phyloP scores from a whole-genome alignment of 2,113 vertebrate genomes.

The Aegotheles bennettii region DNA sequence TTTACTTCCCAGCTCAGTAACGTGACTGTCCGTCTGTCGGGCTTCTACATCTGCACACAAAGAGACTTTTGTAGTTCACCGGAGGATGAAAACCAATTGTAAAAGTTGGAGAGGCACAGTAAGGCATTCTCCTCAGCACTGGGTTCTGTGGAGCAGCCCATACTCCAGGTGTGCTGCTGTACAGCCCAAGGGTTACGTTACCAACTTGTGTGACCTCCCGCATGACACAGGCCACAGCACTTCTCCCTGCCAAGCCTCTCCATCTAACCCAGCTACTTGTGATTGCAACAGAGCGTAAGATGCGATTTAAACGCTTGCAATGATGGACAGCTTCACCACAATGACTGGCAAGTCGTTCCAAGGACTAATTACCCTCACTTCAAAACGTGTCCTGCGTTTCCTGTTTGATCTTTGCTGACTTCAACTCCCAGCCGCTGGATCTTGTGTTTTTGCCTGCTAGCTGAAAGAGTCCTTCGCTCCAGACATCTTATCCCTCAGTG shows the following conservation, averaged over 20 bases:
- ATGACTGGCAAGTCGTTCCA: background rate
- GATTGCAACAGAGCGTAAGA: background rate
- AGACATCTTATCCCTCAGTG: constrained; percentile 51
- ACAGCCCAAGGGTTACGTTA: background rate
- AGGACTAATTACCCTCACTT: constrained; percentile 17
- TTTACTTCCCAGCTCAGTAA: background rate
- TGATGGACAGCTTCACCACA: background rate
- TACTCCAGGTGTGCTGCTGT: background rate
- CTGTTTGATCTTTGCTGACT: constrained; percentile 21
- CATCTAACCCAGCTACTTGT: background rate
- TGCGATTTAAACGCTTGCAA: background rate
- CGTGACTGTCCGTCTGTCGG: background rate
- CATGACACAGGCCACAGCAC: rapidly evolving
- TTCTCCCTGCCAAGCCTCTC: background rate
- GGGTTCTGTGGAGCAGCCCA: background rate
- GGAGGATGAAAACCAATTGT: background rate
- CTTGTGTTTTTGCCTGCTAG: background rate
- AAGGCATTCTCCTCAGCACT: rapidly evolving
- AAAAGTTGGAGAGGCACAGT: background rate
- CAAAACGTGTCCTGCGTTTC: background rate
- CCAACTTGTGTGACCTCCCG: rapidly evolving
- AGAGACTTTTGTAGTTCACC: background rate
- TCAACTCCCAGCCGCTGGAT: background rate
- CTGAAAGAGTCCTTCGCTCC: background rate
- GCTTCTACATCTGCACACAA: background rate